Evolutionary conservation across 2,113 vertebrate genomes (phyloP).

Genomic region (Dolichotis patagonum): DNA sequence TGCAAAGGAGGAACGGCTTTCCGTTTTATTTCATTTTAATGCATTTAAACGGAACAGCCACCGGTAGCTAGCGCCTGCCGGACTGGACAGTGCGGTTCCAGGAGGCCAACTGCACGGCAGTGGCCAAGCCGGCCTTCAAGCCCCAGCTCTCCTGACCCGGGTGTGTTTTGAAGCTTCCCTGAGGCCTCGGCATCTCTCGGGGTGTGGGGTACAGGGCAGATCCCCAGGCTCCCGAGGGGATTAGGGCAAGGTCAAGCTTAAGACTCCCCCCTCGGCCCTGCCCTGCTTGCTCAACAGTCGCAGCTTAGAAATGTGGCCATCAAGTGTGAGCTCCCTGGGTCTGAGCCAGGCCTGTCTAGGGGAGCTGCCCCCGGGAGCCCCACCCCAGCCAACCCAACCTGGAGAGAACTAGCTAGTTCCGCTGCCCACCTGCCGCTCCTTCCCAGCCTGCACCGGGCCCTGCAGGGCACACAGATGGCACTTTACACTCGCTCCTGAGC

Average conservation of each 20-base stretch:
- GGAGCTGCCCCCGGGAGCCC: neutral
- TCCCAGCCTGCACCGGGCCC: neutral
- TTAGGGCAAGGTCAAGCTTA: neutral
- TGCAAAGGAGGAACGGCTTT: neutral
- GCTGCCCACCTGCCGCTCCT: neutral
- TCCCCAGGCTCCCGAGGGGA: neutral
- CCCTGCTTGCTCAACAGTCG: neutral
- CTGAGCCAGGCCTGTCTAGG: neutral
- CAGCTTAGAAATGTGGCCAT: no score
- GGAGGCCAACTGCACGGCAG: neutral
- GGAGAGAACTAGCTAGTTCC: neutral
- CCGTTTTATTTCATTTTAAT: neutral
- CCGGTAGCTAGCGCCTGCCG: rapidly evolving
- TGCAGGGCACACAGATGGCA: neutral
- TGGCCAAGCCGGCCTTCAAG: neutral
- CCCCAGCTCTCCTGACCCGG: rapidly evolving
- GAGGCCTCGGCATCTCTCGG: neutral
- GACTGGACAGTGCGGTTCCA: neutral
- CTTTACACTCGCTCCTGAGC: neutral
- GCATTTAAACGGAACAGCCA: neutral
- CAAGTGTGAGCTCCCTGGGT: neutral
- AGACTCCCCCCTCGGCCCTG: neutral
- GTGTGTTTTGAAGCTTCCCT: neutral
- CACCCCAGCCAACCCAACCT: neutral
- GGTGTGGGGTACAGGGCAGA: neutral